Conservation (phyloP, 2,888 invertebrate genomes). For the Zootermopsis nevadensis region DNA sequence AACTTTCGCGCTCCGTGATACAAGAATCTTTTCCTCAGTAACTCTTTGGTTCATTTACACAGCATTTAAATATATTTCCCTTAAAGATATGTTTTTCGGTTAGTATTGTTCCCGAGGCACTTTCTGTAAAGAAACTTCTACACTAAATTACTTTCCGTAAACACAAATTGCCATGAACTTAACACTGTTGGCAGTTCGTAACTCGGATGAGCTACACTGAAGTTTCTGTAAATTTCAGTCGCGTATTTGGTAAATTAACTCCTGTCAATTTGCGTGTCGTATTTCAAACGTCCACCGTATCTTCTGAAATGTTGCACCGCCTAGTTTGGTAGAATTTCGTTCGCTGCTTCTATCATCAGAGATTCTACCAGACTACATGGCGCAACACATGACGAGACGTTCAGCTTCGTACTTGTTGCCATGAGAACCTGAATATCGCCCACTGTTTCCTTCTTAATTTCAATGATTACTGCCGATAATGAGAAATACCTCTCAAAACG, state of each 20-base stretch:
- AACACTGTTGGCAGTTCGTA: neutral
- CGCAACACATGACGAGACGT: too few relatives aligned
- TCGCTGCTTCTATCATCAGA: too few relatives aligned
- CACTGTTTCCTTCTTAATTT: too few relatives aligned
- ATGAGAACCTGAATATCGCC: too few relatives aligned
- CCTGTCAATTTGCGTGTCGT: neutral
- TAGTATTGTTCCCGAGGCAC: constrained; percentile 40
- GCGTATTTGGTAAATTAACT: neutral
- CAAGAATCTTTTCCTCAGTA: neutral
- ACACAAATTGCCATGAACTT: neutral
- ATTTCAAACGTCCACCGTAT: neutral
- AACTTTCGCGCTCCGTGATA: neutral
- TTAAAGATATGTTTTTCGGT: neutral
- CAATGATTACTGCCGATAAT: too few relatives aligned
- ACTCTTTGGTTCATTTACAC: neutral
- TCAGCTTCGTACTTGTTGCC: too few relatives aligned
- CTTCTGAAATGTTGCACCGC: neutral
- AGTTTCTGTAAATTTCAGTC: neutral
- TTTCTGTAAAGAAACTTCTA: constrained; percentile 18
- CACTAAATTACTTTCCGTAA: neutral
- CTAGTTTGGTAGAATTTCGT: too few relatives aligned
- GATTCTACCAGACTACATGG: too few relatives aligned
- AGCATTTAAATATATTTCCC: neutral
- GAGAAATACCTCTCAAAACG: too few relatives aligned
- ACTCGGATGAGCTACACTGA: neutral